Percentiles rank a stretch among this genome's conserved stretches.
phyloP scores from a whole-genome alignment of 2,888 invertebrate species.

The Pristionchus fissidentatus region DNA sequence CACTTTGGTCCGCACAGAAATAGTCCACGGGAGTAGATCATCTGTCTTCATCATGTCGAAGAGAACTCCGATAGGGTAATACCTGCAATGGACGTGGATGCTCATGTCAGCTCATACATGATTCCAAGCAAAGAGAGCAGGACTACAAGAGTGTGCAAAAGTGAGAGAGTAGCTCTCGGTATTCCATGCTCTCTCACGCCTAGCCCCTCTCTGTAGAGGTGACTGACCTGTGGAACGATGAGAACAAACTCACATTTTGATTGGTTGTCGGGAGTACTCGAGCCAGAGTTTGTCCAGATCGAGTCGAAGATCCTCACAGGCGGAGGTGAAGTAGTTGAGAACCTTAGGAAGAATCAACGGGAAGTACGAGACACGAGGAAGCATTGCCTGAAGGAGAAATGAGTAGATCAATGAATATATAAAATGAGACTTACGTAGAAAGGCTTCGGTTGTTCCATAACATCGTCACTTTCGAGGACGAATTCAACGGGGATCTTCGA shows the following conservation, averaged over 20 bases:
- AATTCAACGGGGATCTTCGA: conserved; percentile 94
- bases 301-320: conserved; percentile 56
- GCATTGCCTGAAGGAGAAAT: conserved; percentile 59
- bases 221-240: too few species aligned
- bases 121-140: neutral
- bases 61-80: conserved; percentile 87
- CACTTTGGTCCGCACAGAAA: conserved; percentile 88
- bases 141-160: neutral
- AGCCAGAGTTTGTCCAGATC: conserved; percentile 64
- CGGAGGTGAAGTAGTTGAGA: conserved; percentile 51
- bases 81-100: too few species aligned
- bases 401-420: neutral
- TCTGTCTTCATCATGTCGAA: conserved; percentile 85
- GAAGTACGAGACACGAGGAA: conserved; percentile 71
- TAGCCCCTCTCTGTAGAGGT: too few species aligned
- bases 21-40: conserved; percentile 90
- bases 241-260: conserved; percentile 67
- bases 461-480: conserved; percentile 88
- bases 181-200: too few species aligned
- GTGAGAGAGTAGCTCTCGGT: too few species aligned
- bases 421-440: conserved; percentile 57
- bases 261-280: conserved; percentile 62
- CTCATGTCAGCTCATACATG: neutral
- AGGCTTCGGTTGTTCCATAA: conserved; percentile 49
- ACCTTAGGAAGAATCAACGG: conserved; percentile 66